Percentiles rank a stretch among this genome's conserved stretches.
phyloP scores from a whole-genome alignment of 2,888 invertebrate species.

The Papilio gigon region DNA sequence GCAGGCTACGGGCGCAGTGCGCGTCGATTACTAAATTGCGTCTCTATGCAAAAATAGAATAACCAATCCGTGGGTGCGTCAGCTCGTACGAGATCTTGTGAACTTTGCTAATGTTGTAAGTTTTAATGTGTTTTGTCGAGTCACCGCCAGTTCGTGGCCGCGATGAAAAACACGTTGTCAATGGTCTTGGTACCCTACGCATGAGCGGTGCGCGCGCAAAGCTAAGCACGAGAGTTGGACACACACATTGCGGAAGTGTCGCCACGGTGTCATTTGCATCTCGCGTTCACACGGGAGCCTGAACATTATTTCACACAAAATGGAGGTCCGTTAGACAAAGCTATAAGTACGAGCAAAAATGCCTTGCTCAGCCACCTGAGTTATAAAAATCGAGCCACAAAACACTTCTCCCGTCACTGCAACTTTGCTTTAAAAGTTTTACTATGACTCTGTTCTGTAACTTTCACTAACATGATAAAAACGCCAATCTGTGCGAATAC shows the following conservation, averaged over 20 bases:
- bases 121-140: background rate
- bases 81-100: too few relatives aligned
- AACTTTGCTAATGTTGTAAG: background rate
- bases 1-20: constrained; percentile 33
- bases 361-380: too few relatives aligned
- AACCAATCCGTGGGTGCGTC: background rate
- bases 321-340: background rate
- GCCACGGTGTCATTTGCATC: background rate
- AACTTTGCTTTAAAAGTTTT: too few relatives aligned
- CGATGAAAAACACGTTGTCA: background rate
- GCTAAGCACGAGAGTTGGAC: background rate
- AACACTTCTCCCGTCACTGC: too few relatives aligned
- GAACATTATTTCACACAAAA: background rate
- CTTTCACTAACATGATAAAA: too few relatives aligned
- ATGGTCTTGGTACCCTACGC: background rate
- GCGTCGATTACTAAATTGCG: background rate
- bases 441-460: too few relatives aligned
- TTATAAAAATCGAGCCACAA: too few relatives aligned
- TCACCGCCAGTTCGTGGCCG: background rate
- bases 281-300: constrained; percentile 2
- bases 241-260: constrained; percentile 1
- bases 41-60: background rate
- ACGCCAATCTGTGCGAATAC: too few relatives aligned
- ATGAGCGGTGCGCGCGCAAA: background rate
- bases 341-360: background rate